phyloP scores from a whole-genome alignment of 2,797 vertebrate genomes.

The Morus bassanus region DNA sequence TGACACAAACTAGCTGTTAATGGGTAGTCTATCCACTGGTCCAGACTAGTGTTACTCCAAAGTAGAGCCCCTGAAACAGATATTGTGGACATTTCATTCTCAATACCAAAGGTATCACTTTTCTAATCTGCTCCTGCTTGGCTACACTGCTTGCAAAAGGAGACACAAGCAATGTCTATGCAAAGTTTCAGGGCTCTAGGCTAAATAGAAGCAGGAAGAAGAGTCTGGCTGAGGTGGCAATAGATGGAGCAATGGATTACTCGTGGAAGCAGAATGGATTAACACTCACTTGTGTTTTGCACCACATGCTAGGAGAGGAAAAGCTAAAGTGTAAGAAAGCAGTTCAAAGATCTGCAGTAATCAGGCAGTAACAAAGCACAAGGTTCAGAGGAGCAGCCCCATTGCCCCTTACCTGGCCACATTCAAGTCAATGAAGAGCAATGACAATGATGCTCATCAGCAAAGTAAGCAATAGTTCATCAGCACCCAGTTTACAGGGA shows the following conservation, averaged over 20 bases:
- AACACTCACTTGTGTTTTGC: background rate
- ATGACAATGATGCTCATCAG: background rate
- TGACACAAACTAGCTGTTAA: background rate
- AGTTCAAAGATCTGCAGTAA: background rate
- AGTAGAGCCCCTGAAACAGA: background rate
- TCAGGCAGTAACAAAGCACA: background rate
- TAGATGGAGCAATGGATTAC: background rate
- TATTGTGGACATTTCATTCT: background rate
- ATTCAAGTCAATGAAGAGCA: accelerated
- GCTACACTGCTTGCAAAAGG: background rate
- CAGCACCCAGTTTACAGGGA: background rate
- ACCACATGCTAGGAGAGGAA: background rate
- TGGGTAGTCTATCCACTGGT: background rate
- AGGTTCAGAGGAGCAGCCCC: background rate
- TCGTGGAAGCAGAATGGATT: background rate
- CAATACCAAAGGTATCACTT: background rate
- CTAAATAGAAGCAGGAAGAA: background rate
- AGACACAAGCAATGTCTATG: background rate
- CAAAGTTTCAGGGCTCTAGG: background rate
- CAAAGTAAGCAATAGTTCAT: background rate
- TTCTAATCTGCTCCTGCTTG: background rate
- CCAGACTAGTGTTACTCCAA: background rate
- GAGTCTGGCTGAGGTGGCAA: background rate
- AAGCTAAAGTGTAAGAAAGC: background rate
- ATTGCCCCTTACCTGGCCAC: background rate